Evolutionary conservation across 2,888 invertebrate genomes (phyloP), one percentile per base, ranked within the genome.

Genomic region (Chesias legatella): DNA sequence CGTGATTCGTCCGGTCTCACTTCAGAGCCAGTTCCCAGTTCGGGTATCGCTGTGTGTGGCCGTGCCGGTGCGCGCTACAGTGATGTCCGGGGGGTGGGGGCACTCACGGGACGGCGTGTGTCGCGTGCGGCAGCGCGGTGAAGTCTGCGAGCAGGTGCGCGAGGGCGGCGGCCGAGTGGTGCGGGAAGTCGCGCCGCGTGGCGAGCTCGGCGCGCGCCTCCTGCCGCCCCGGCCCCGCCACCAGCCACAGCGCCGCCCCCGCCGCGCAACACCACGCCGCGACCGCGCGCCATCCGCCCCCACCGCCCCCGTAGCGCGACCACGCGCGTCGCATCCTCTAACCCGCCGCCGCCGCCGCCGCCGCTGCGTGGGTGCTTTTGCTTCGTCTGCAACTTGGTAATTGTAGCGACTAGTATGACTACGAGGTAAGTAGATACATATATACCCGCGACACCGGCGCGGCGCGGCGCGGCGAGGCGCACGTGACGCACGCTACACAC

Each of bases 121-220:
- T 54, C 37, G 10, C 53, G 4, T 56, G 60, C 24, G 71, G 65
- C 33, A 73, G 67, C 40, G 72, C 59, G 57, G 53, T 37, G 46
- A 75, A 75, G 62, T 79, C 79, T 2, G 79, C 75, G 35, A 80
- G 74, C 44, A 58, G 61, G 48, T 73, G 72, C 39, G 74, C 73
- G 22, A 74, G 56, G 26, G 48, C 39, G 6, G 42, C 40, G 38
- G 56, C 51, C 21, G 42, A 41, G 20, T 46, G 36, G 38, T 53
- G 55, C 51, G 59, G 43, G 51, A 47, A 56, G 27, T 33, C 29
- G 24, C 33, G 27, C 28, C 42, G 51, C 48, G 50, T 34, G 9
- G 10, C 21, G 28, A n/a, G 41, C 35, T 8, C 9, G 42, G 33
- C 45, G 48, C 53, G 48, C 53, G 40, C 40, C 43, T 25, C 23